These are phyloP conservation scores for Apostichopus leukothele DNA, from an alignment of 53 echinoderm and acorn worm species.

Conservation along the genomic window DNA sequence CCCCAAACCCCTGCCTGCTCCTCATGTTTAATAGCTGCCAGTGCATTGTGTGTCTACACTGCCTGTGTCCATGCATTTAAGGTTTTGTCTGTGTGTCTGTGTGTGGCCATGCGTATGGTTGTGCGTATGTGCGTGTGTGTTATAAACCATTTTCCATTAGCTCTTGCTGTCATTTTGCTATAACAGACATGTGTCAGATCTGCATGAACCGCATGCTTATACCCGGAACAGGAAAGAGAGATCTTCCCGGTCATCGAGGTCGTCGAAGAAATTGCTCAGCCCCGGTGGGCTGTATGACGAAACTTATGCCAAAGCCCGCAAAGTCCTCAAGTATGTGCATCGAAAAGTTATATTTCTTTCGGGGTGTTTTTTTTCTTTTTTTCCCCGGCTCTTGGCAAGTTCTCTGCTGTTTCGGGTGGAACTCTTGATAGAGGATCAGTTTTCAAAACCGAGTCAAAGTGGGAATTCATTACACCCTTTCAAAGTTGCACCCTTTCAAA, in stretches of 20 bases:
- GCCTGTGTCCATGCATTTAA: not conserved
- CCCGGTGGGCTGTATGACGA: conserved; percentile 69
- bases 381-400: not conserved
- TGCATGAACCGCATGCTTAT: conserved; percentile 41
- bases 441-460: too few species aligned
- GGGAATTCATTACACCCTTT: too few species aligned
- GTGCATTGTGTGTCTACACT: too few species aligned
- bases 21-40: too few species aligned
- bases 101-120: not conserved
- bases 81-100: not conserved
- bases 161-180: conserved; percentile 33
- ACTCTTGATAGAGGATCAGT: too few species aligned
- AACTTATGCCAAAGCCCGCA: conserved; percentile 73
- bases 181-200: conserved; percentile 37
- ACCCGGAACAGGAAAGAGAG: conserved; percentile 1
- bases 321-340: conserved; percentile 84
- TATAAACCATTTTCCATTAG: conserved; percentile 2
- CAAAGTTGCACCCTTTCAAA: too few species aligned
- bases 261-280: conserved; percentile 44
- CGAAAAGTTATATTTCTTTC: not conserved
- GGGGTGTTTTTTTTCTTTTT: not conserved
- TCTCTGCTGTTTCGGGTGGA: too few species aligned
- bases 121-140: not conserved
- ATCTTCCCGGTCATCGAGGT: not conserved
- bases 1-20: too few species aligned